Conservation (phyloP, 2,888 invertebrate genomes). For the Caenorhabditis sp. region DNA sequence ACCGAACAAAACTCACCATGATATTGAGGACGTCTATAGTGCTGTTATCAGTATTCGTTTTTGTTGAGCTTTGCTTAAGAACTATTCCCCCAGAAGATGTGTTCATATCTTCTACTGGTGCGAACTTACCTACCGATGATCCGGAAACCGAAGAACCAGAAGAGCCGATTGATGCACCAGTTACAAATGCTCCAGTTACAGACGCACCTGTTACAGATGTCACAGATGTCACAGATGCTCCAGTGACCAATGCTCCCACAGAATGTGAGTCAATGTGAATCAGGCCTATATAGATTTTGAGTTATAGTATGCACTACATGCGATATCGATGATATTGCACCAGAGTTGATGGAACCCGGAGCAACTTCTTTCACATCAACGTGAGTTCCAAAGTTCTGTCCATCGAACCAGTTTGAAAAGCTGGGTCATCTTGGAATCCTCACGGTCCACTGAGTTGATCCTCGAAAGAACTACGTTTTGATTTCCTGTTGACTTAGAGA, state of each 20-base stretch:
- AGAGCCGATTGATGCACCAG: neutral
- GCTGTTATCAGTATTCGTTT: neutral
- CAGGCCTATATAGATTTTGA: neutral
- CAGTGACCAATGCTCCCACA: neutral
- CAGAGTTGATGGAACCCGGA: too few relatives aligned
- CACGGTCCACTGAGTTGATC: too few relatives aligned
- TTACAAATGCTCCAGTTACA: neutral
- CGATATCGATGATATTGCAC: too few relatives aligned
- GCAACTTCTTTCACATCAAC: too few relatives aligned
- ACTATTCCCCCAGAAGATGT: slow-evolving; percentile 1
- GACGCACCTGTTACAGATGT: neutral
- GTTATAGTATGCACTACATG: neutral
- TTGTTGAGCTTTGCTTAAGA: neutral
- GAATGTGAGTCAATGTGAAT: too few relatives aligned
- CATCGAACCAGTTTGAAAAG: too few relatives aligned
- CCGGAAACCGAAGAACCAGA: neutral
- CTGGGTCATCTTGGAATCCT: too few relatives aligned
- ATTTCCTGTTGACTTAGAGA: too few relatives aligned
- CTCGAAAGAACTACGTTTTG: too few relatives aligned
- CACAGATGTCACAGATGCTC: neutral
- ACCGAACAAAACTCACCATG: neutral
- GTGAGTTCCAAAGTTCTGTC: too few relatives aligned
- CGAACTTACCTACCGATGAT: neutral
- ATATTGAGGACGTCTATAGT: too few relatives aligned
- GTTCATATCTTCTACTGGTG: neutral